Evolutionary conservation across 2,113 vertebrate genomes (phyloP).

Genomic region (Tachuris rubrigastra): DNA sequence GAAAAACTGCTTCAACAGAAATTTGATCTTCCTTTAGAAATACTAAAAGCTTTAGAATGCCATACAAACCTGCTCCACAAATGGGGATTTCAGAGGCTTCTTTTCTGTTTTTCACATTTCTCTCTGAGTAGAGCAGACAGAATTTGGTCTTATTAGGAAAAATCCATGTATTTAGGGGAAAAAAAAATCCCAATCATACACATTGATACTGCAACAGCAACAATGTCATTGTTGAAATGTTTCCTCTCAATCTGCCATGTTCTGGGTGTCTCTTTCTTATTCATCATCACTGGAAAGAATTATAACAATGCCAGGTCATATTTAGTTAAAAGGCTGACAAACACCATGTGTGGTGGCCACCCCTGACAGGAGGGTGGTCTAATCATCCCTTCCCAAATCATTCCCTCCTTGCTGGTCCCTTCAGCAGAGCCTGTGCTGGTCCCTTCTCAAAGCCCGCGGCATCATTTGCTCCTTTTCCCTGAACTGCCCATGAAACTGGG

Average conservation of each 20-base stretch:
- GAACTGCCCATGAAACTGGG: neutral
- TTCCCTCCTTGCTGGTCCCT: fast-evolving
- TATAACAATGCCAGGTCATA: neutral
- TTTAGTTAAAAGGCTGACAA: neutral
- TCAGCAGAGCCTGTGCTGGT: neutral
- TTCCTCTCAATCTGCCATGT: neutral
- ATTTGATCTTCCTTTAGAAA: slow-evolving; percentile 35
- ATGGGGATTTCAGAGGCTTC: neutral
- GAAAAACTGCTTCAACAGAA: neutral
- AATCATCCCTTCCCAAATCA: neutral
- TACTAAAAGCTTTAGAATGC: neutral
- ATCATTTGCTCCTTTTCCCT: neutral
- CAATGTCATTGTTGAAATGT: neutral
- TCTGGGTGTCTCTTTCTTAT: neutral
- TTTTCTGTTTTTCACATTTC: neutral
- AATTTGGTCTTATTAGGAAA: neutral
- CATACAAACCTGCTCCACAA: neutral
- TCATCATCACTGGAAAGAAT: neutral
- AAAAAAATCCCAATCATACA: neutral
- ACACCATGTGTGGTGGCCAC: neutral
- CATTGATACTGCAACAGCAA: neutral
- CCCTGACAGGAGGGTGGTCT: neutral
- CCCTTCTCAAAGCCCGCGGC: neutral
- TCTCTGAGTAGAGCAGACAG: neutral
- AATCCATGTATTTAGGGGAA: neutral